Base-by-base conservation (phyloP, 2,113 vertebrate species). In the Puffinus mauretanicus region DNA sequence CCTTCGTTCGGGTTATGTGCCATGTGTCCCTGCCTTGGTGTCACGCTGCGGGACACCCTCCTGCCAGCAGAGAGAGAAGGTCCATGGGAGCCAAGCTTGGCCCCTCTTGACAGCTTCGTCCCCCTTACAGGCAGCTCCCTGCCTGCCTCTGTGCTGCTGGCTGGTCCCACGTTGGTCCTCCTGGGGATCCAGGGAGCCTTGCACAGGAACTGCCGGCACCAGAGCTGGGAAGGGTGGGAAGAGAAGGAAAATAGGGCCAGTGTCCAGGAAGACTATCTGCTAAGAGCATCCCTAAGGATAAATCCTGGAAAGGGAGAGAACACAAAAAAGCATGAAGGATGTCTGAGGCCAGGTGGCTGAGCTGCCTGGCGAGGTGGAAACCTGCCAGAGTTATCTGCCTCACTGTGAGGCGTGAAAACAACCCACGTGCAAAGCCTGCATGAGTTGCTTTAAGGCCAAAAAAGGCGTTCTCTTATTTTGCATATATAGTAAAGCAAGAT, bases 321-420 rank as follows among this genome's bases (percentile, higher is more conserved):
- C 20, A 60, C 18, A 38, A n/a, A 89, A 79, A 78, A 87, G 24
- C 38, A 21, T 17, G 46, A 46, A 69, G 52, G 15, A 44, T 90
- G 36, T 84, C 21, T 94, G 86, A 87, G 61, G 49, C 65, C 91
- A 94, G 94, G 82, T 93, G 92, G 89, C 80, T 86, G 90, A 88
- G 88, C 90, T 90, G 91, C 55, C 85, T 94, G 73, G 27, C 67
- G 82, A 90, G 58, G 36, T 69, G 83, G 76, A 94, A 96, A 90
- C 69, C 55, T 93, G 94, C 81, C 89, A 93, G 88, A 77, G 57
- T 61, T 90, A 69, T 92, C 79, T 77, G 77, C 60, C 36, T 96
- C 30, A 19, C 30, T 64, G 65, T 22, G 81, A 93, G 78, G 79
- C 25, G 55, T 90, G 93, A 96, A 91, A 91, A 64, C 72, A 95